These are phyloP conservation scores for Microtus montanus DNA, from an alignment of 2,113 vertebrate genomes.

Conservation along the genomic window DNA sequence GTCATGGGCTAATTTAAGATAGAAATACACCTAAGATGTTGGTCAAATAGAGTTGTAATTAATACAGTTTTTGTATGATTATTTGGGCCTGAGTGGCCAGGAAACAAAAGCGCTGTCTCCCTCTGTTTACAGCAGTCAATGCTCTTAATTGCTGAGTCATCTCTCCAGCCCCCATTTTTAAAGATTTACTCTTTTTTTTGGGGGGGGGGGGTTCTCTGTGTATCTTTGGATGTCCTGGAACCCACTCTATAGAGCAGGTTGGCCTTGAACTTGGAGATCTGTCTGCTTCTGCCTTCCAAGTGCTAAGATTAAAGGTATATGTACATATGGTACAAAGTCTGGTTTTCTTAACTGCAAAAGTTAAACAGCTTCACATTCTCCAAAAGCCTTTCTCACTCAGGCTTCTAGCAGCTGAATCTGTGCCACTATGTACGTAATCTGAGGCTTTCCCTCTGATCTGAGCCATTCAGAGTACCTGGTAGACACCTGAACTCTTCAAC, in stretches of 20 bases:
- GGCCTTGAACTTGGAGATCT: background rate
- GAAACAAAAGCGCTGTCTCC: no score
- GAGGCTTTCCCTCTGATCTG: background rate
- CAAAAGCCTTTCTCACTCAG: background rate
- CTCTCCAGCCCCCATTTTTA: no score
- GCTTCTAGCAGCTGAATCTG: slow-evolving; percentile 21
- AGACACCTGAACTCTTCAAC: slow-evolving; percentile 8
- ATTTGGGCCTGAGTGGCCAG: no score
- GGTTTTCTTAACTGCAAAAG: slow-evolving; percentile 47
- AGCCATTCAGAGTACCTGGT: background rate
- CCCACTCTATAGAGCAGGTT: background rate
- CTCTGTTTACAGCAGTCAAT: no score
- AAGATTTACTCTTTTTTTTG: no score
- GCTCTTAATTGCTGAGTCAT: no score
- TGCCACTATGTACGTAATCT: background rate
- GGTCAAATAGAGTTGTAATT: no score
- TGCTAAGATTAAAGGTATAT: background rate
- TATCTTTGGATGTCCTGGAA: background rate
- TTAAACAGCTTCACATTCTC: background rate
- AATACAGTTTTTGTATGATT: no score
- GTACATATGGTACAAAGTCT: background rate
- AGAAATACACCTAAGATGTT: no score
- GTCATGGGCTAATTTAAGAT: no score
- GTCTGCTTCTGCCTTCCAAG: background rate
- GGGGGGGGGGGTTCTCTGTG: no score